Conservation (phyloP, 2,797 vertebrate genomes). For the Anguilla marmorata region DNA sequence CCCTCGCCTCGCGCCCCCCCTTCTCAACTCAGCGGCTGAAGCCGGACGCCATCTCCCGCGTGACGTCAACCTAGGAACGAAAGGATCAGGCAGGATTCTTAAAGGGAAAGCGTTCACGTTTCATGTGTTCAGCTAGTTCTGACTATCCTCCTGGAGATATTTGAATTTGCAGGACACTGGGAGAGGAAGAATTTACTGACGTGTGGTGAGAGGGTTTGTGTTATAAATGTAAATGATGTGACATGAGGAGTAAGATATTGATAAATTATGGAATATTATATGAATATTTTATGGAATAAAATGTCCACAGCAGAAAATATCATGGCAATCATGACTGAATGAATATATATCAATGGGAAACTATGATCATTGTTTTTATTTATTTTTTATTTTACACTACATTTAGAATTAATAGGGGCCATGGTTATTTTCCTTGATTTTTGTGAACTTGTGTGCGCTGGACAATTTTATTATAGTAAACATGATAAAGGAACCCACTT, state of each 20-base stretch:
- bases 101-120: slow-evolving; percentile 16
- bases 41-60: slow-evolving; percentile 38
- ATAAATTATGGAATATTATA: not conserved
- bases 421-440: not conserved
- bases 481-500: not conserved
- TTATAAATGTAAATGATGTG: not conserved
- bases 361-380: not conserved
- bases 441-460: not conserved
- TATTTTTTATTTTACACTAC: not conserved
- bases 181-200: not conserved
- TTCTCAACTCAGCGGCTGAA: slow-evolving; percentile 15
- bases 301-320: not conserved
- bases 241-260: not conserved
- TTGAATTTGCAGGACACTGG: not conserved
- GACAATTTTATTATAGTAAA: not conserved
- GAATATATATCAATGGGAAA: not conserved
- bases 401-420: not conserved
- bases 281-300: not conserved
- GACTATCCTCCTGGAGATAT: not conserved
- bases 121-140: not conserved
- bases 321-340: not conserved
- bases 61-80: slow-evolving; percentile 30
- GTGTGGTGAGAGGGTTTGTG: not conserved
- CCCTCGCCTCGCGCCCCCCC: slow-evolving; percentile 29
- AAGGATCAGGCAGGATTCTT: slow-evolving; percentile 20